These are phyloP conservation scores for Acipenser transmontanus DNA, from an alignment of 2,797 vertebrate genomes.

Conservation along the genomic window DNA sequence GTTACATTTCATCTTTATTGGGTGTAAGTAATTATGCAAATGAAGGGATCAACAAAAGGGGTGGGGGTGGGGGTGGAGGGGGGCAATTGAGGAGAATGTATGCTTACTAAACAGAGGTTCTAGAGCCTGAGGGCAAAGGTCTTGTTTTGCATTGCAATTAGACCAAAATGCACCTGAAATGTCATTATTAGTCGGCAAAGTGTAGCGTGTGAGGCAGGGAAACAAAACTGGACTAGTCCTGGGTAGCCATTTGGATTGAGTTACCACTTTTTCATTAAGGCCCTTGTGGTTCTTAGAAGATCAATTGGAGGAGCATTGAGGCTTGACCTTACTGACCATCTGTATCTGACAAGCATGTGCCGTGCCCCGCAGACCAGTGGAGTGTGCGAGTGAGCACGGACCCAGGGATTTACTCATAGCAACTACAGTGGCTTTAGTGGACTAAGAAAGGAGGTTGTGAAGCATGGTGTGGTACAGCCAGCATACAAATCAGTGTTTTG, in stretches of 20 bases:
- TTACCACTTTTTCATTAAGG: conserved; percentile 43
- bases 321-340: conserved; percentile 36
- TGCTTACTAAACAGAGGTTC: conserved; percentile 55
- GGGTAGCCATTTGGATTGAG: conserved; percentile 46
- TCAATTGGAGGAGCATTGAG: conserved; percentile 17
- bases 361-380: background rate
- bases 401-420: too few relatives aligned
- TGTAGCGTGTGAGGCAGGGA: conserved; percentile 61
- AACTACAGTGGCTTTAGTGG: background rate
- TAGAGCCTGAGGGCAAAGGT: conserved; percentile 59
- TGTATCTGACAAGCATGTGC: conserved; percentile 15
- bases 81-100: conserved; percentile 61
- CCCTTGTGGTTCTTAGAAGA: conserved; percentile 22
- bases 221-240: conserved; percentile 53
- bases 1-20: background rate
- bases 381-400: background rate
- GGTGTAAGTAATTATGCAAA: conserved; percentile 45
- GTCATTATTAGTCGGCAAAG: conserved; percentile 76
- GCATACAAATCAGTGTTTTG: too few relatives aligned
- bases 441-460: background rate
- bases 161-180: conserved; percentile 65
- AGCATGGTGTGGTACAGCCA: background rate
- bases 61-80: background rate
- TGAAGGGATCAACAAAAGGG: conserved; percentile 38
- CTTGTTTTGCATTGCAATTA: conserved; percentile 63